Evolutionary conservation across 2,888 invertebrate genomes (phyloP).

Genomic region (Acleris literana): DNA sequence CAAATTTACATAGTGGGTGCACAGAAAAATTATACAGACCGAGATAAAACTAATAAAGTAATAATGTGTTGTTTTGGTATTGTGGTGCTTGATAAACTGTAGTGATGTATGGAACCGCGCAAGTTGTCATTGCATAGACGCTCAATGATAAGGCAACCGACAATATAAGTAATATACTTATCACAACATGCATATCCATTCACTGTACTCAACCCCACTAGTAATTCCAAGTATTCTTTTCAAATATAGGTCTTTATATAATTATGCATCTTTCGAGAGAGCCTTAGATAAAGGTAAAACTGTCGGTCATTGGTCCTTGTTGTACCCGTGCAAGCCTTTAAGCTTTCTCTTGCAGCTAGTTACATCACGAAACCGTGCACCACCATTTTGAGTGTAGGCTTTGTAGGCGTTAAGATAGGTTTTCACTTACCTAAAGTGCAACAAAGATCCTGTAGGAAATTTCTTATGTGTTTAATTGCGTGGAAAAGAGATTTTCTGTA

Average conservation of each 20-base stretch:
- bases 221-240: neutral
- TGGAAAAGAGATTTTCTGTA: too few relatives aligned
- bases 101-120: too few relatives aligned
- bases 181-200: neutral
- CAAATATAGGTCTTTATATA: too few relatives aligned
- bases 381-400: constrained; percentile 3
- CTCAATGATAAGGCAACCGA: neutral
- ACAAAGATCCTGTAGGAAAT: too few relatives aligned
- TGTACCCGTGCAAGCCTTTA: constrained; percentile 12
- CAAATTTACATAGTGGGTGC: too few relatives aligned
- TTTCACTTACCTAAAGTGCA: too few relatives aligned
- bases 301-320: constrained; percentile 25
- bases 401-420: neutral
- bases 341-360: constrained; percentile 31
- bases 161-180: neutral
- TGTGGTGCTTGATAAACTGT: too few relatives aligned
- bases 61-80: too few relatives aligned
- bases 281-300: constrained; percentile 15
- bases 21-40: too few relatives aligned
- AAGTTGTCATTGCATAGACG: too few relatives aligned
- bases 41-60: too few relatives aligned
- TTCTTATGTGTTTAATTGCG: too few relatives aligned
- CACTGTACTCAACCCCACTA: constrained; percentile 1
- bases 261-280: constrained; percentile 13
- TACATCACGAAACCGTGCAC: constrained; percentile 20